Conservation (phyloP, 2,797 vertebrate genomes). For the Varecia variegata region DNA sequence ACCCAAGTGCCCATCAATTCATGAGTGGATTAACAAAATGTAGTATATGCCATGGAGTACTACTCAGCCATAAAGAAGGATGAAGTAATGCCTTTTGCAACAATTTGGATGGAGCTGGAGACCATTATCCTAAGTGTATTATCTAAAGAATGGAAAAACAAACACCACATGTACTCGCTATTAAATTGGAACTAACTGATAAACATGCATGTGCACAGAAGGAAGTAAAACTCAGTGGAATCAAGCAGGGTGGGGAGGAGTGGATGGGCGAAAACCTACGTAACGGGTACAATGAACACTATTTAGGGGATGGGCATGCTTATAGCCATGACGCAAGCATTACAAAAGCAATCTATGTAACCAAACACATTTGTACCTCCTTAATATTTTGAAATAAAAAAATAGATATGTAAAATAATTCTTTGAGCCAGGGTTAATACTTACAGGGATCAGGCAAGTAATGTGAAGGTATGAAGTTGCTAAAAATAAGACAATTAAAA, state of each 20-base stretch:
- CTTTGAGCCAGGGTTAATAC: not conserved
- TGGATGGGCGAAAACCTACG: not conserved
- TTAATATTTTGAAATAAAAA: not conserved
- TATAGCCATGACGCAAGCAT: not conserved
- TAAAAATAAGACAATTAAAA: not conserved
- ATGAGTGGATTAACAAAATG: not conserved
- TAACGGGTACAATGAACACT: not conserved
- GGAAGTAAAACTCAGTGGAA: not conserved
- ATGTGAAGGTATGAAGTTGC: not conserved
- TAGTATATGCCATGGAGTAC: not conserved
- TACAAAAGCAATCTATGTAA: not conserved
- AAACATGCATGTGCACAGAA: not conserved
- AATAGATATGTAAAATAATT: slow-evolving; percentile 4
- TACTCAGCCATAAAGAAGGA: not conserved
- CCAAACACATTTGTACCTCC: not conserved
- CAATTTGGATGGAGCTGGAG: not conserved
- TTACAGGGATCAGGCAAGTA: not conserved
- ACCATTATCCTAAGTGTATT: not conserved
- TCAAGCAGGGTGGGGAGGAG: not conserved
- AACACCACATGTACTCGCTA: not conserved
- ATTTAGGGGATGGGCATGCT: not conserved
- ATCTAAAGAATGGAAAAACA: not conserved
- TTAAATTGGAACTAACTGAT: not conserved
- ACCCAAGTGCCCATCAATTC: not conserved
- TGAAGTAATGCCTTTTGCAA: not conserved